Evolutionary conservation across 2,113 vertebrate species (phyloP), one percentile per base, ranked within the genome.

Genomic region (Physeter macrocephalus): DNA sequence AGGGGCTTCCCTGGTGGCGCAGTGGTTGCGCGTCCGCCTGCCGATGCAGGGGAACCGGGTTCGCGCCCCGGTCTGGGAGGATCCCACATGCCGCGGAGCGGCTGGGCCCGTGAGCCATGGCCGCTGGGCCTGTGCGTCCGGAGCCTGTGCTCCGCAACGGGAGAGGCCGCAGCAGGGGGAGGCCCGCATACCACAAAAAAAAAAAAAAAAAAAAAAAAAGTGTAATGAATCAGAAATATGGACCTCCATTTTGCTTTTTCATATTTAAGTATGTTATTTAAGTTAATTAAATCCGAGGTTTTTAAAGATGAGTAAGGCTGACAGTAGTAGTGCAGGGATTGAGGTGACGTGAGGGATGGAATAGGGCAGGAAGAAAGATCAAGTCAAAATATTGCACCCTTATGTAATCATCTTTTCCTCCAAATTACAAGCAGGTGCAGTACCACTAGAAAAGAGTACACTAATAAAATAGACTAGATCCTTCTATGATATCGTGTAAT

Each of bases 311-410:
- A 46, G 8, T 17, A 43, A 29, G 21, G 10, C 13, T 39, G 43
- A 3, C 83, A 61, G n/a, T 2, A 34, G 41, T 34, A 25, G 52
- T 6, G 25, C 6, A 31, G 18, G 23, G 54, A 34, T 34, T 39
- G n/a, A 64, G 20, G 8, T 39, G 43, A 72, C 5, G 5, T 12
- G 36, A 49, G 8, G 17, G 8, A 0, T 17, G 2, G 9, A 10
- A 6, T 27, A 18, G 8, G 14, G 12, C 18, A 69, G 14, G 8
- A 80, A 88, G 23, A 46, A 95, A 39, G 12, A 36, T 29, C n/a
- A 49, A 90, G 46, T 36, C 41, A 72, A 49, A 89, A 66, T 92
- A 54, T 52, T 2, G 29, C 39, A 66, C 12, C 5, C 31, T 1
- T 89, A 2, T 52, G 10, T 69, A 20, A 43, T 54, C 41, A 66